Base-by-base conservation (phyloP, 1,140 invertebrate species). In the Conopomorpha cramerella region DNA sequence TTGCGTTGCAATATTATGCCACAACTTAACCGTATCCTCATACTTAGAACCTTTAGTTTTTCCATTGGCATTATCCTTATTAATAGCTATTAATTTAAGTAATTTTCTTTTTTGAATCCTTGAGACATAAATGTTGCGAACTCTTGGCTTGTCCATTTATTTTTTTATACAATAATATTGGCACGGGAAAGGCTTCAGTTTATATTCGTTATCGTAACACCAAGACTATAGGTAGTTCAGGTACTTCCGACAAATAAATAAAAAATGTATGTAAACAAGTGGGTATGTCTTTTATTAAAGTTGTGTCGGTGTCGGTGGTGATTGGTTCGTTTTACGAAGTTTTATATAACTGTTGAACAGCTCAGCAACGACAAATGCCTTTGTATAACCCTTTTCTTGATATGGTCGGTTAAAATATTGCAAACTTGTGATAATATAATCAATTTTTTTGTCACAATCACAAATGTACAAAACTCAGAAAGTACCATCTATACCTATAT, bases 51-150 rank as follows among this genome's bases (percentile, higher is more conserved):
- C 58, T 32, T 65, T 55, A 3, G 53, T n/a, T n/a, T n/a, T n/a
- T n/a, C n/a, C n/a, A n/a, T n/a, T n/a, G n/a, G n/a, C n/a, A n/a
- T n/a, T n/a, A n/a, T n/a, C n/a, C n/a, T n/a, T n/a, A n/a, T n/a
- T n/a, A n/a, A 62, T 15, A 62, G 49, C 56, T 62, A 71, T 56
- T 33, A 67, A 47, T 45, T 70, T 64, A 29, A 65, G 46, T 2
- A 74, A 49, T 46, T 70, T 71, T 39, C 64, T 65, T 40, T 74
- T 74, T 39, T 74, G 70, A 12, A 38, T 50, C 30, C 51, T 51
- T 17, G 63, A 59, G 18, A 65, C 56, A 51, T 68, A 72, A 14
- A 55, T 43, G 30, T 59, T 49, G 38, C 61, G 57, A 45, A 53
- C 48, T 29, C 57, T 52, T 10, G 19, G 4, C 18, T 27, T 18